Evolutionary conservation across 1,140 invertebrate species (phyloP).

Genomic region (Trichonephila inaurata): DNA sequence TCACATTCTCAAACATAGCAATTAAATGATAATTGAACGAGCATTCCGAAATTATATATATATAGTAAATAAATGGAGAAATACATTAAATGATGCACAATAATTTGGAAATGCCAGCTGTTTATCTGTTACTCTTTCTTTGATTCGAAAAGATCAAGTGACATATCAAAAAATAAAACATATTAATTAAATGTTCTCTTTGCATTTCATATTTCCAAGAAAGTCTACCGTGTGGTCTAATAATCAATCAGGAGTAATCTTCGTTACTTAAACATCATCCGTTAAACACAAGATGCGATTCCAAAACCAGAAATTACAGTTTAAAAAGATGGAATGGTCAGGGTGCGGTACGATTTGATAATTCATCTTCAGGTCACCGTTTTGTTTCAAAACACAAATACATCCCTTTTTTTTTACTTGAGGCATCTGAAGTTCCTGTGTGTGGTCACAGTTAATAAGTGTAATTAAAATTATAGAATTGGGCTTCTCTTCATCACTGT

Average conservation of each 20-base stretch:
- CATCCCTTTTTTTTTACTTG: not conserved
- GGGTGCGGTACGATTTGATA: slow-evolving; percentile 31
- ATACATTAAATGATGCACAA: not conserved
- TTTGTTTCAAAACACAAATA: not conserved
- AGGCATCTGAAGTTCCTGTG: not conserved
- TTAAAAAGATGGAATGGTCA: not conserved
- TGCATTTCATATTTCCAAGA: not conserved
- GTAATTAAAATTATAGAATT: slow-evolving; percentile 35
- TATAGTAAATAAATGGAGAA: not conserved
- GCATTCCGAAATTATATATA: not conserved
- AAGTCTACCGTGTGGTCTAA: slow-evolving; percentile 22
- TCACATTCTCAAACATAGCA: not conserved
- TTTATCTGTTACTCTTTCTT: not conserved
- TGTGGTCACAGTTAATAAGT: slow-evolving; percentile 39
- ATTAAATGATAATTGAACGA: not conserved
- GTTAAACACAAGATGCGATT: not conserved
- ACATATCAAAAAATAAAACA: not conserved
- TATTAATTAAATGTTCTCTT: not conserved
- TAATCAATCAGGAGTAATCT: not conserved
- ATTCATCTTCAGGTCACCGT: not conserved
- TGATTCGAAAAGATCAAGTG: not conserved
- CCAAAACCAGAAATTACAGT: slow-evolving; percentile 27
- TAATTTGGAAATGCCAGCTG: not conserved
- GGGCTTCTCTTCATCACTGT: slow-evolving; percentile 7
- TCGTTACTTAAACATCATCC: not conserved